Evolutionary conservation across 2,797 vertebrate species (phyloP), one percentile per base, ranked within the genome.

Genomic region (Leucoraja ocellata): DNA sequence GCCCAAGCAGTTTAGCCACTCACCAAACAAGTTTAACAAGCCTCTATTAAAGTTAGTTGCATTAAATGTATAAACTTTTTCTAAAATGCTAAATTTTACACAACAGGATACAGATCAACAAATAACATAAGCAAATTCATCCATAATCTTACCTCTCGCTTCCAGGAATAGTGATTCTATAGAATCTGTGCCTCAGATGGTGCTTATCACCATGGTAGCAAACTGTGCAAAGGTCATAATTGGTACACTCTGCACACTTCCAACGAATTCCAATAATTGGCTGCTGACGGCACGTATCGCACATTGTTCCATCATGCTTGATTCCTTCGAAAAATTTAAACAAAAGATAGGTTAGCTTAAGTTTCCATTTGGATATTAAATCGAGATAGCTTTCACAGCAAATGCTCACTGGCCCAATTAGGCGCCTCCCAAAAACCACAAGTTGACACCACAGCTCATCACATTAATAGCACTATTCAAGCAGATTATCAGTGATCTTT

Each of bases 131-230:
- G 32, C 9, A 39, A 0, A 68, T 68, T 65, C 0, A 16, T 91
- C 36, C 25, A 83, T 0, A 0, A 6, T 91, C 94, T 94, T 95
- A 99, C 99, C 99, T 98, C 96, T 99, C 99, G 93, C 99, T 99
- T 95, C 99, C 99, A 0, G 99, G 99, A 73, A 99, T 99, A 93
- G 99, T 99, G 95, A 99, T 99, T 96, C 99, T 97, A 95, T 99
- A 99, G 96, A 99, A 99, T 46, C 99, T 97, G 96, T 99, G 99
- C 95, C 99, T 97, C 94, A 99, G 96, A 95, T 99, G 99, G 96
- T 99, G 99, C 94, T 99, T 99, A 97, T 99, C 99, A 94, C 99
- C 99, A 4, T 99, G 99, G 95, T 99, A 99, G 96, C 99, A 99
- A 86, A 99, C 98, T 65, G 99, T 99, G 95, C 99, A 99, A 95